A percentile compares a stretch with the other conserved stretches of the same genome.
Conservation (phyloP, 1,140 invertebrate species). For the Drosophila simulans region DNA sequence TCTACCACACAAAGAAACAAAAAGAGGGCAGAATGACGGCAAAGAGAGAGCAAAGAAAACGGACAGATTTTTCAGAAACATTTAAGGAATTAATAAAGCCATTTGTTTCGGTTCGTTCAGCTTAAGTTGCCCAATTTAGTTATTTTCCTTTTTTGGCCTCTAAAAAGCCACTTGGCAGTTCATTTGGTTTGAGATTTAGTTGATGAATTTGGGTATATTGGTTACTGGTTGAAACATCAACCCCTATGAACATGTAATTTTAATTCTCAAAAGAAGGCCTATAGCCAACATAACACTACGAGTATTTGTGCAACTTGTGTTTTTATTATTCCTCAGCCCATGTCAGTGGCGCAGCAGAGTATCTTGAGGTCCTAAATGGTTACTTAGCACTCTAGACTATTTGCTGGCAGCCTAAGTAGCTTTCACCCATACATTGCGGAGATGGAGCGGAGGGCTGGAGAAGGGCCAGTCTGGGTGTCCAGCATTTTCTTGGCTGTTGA, state of each 20-base stretch:
- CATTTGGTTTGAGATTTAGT: conserved; percentile 20
- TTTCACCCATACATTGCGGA: conserved; percentile 5
- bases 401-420: conserved; percentile 38
- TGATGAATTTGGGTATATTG: not conserved
- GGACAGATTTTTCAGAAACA: conserved; percentile 1
- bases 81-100: conserved; percentile 26
- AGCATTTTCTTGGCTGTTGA: conserved; percentile 15
- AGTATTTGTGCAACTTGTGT: not conserved
- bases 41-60: not conserved
- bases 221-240: not conserved
- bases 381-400: not conserved
- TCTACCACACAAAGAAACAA: not conserved
- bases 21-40: not conserved
- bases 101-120: conserved; percentile 14
- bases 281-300: not conserved
- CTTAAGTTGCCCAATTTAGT: conserved; percentile 23
- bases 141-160: conserved; percentile 12
- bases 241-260: not conserved
- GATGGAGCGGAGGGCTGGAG: not conserved
- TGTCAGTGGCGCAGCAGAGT: not conserved
- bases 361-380: not conserved
- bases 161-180: conserved; percentile 27
- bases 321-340: not conserved
- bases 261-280: too few relatives aligned
- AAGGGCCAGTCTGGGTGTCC: not conserved